Evolutionary conservation across 2,888 invertebrate genomes (phyloP), one percentile per base, ranked within the genome.

Genomic region (Mechanitis messenoides): DNA sequence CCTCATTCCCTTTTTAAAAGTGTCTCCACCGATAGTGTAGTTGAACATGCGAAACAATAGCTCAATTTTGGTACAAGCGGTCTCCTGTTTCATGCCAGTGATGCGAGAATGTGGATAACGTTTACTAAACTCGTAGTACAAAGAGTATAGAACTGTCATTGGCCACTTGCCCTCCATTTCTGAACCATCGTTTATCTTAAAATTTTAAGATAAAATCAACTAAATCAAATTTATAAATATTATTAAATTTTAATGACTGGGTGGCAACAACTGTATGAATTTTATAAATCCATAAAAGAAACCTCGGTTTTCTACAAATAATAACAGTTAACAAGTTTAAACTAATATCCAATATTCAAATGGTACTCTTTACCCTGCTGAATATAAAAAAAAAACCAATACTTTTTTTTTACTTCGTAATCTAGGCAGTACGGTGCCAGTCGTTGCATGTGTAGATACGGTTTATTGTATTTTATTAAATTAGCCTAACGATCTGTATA

Each of bases 11-110:
- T 91, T 91, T 74, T 92, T 93, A 79, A 98, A 96, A 0, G 94
- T 93, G 0, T 92, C 89, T 60, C 93, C 93, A 3, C 97, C 96
- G 6, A 97, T 87, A 0, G 96, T 96, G 71, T 94, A 94, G 77
- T 96, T 95, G 75, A 98, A 92, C 97, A 98, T 98, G 38, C 97
- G 91, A 79, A 98, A 95, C 9, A 97, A 89, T 45, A 95, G 81
- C 75, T 95, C 95, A 1, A 94, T 94, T 85, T 95, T 95, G 3
- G 93, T 93, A 45, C 93, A 93, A 0, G 92, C 92, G 0, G 94
- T 94, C 78, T 95, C 95, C 71, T 93, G 93, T 74, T 93, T 93
- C 84, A 94, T 93, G 46, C 94, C 95, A 0, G 94, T 94, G 67
- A 93, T 94, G 62, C 94, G 92, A 0, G 95, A 95, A 82, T 95